Percentiles rank a stretch among this genome's conserved stretches.
Evolutionary conservation across 1,140 invertebrate species (phyloP).

Genomic region (fruit fly (Drosophila melanogaster)): Release_6_plus_ISO1_MT NT_033779.5:11462501-11463000

Average conservation of each 20-base stretch:
- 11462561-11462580: slow-evolving; percentile 82
- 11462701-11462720: slow-evolving; percentile 7
- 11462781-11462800: slow-evolving; percentile 41
- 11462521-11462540: slow-evolving; percentile 33
- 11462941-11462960: slow-evolving; percentile 32
- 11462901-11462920: slow-evolving; percentile 37
- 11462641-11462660: slow-evolving; percentile 82
- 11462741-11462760: slow-evolving; percentile 73
- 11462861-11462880: slow-evolving; percentile 39
- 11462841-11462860: slow-evolving; percentile 52
- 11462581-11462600: slow-evolving; percentile 75
- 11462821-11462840: slow-evolving; percentile 75
- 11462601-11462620: slow-evolving; percentile 72
- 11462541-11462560: slow-evolving; percentile 73
- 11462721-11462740: slow-evolving; percentile 23
- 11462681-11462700: slow-evolving; percentile 27
- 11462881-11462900: slow-evolving; percentile 23
- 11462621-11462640: slow-evolving; percentile 83
- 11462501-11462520: not conserved
- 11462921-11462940: slow-evolving; percentile 55
- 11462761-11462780: slow-evolving; percentile 47
- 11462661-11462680: slow-evolving; percentile 68
- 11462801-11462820: slow-evolving; percentile 65
- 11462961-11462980: slow-evolving; percentile 28
- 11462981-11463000: slow-evolving; percentile 1